Percentiles rank a stretch among this genome's conserved stretches.
These are phyloP conservation scores for Perognathus longimembris DNA, from an alignment of 2,113 vertebrate species.

Conservation along the genomic window DNA sequence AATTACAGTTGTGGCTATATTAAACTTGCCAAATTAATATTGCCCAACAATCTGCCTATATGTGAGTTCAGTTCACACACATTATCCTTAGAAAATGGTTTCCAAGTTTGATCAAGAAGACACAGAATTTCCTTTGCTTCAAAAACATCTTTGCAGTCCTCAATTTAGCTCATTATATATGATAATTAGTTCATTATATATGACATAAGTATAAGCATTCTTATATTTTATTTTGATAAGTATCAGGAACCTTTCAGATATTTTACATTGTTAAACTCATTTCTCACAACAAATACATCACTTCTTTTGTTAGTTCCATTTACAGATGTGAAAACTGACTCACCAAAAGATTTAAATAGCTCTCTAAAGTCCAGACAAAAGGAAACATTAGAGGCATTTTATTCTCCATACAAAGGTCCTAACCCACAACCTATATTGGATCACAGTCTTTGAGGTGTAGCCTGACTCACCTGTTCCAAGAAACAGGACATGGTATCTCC, in stretches of 20 bases:
- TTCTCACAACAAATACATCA: neutral
- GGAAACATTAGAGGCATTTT: neutral
- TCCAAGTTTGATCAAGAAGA: neutral
- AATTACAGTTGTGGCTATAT: neutral
- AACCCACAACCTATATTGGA: neutral
- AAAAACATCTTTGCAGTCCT: neutral
- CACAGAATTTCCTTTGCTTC: neutral
- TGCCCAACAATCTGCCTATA: neutral
- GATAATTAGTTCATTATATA: neutral
- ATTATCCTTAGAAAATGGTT: neutral
- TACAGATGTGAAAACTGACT: neutral
- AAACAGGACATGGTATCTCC: constrained; percentile 96
- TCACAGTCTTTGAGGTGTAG: neutral
- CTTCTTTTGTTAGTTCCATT: neutral
- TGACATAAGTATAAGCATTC: no score
- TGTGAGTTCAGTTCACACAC: neutral
- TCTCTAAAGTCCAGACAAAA: neutral
- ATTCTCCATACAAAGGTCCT: neutral
- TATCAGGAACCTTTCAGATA: neutral
- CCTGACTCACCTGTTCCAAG: constrained; percentile 94
- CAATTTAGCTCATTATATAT: neutral
- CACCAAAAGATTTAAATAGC: neutral
- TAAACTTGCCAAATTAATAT: neutral
- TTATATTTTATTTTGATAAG: neutral
- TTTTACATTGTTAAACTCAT: neutral